Evolutionary conservation across 2,113 vertebrate genomes (phyloP), one percentile per base, ranked within the genome.

Genomic region (Blennius ocellaris): DNA sequence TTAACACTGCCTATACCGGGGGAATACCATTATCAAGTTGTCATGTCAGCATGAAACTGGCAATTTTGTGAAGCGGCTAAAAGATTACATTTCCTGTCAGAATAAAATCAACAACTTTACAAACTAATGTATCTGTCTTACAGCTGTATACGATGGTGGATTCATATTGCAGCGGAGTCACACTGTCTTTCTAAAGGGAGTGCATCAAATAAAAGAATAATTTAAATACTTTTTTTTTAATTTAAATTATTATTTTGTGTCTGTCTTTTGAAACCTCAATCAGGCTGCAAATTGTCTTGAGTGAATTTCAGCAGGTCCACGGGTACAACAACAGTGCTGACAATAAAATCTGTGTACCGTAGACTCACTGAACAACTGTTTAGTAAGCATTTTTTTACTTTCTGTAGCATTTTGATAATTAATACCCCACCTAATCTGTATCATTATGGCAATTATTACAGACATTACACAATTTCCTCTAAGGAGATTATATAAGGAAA

Each of bases 401-500:
- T 41, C 56, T 6, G 5, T 16, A 14, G 37, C 40, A 39, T 38
- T 43, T n/a, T 53, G 5, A 14, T 75, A 61, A 83, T 79, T 62
- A 71, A 15, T 9, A 51, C 56, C 64, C 73, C 30, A 36, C 48
- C 51, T 59, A 41, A 17, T 52, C 30, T 56, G 44, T 39, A 48
- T 57, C 16, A 61, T 54, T 48, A 71, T 54, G 30, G 40, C 63
- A 62, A 75, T 78, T 59, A 75, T 78, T 59, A 60, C 15, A 48
- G 48, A 48, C 30, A 53, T 71, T 56, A 51, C 7, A 47, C 55
- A 36, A 47, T 53, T 58, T 73, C 39, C 41, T 47, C 40, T 36
- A 10, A 70, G 21, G 61, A 58, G 11, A 64, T 49, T 30, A 30
- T 30, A 30, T 30, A 30, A 30, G 21, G 2, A 30, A 30, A 30